Evolutionary conservation across 1,140 invertebrate genomes (phyloP).

Genomic region (Plodia interpunctella): DNA sequence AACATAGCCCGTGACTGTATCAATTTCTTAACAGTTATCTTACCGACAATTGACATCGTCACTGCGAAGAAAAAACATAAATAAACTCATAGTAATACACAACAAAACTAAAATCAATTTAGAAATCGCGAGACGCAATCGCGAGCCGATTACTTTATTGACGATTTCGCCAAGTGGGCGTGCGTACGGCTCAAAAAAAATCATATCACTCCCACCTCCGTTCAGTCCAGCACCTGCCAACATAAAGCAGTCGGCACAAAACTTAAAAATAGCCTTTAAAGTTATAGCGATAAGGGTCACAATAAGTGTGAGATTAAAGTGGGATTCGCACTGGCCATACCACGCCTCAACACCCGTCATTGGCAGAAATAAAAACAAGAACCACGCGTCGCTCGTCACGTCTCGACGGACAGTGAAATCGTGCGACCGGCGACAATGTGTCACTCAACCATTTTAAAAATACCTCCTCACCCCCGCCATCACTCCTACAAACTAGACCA

Average conservation of each 20-base stretch:
- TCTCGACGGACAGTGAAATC: slow-evolving; percentile 70
- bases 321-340: slow-evolving; percentile 48
- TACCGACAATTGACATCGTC: background rate
- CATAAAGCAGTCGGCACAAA: slow-evolving; percentile 21
- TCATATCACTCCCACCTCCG: slow-evolving; percentile 71
- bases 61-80: slow-evolving; percentile 2
- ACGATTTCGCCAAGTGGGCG: slow-evolving; percentile 59
- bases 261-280: slow-evolving; percentile 38
- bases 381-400: slow-evolving; percentile 73
- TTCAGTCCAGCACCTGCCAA: slow-evolving; percentile 48
- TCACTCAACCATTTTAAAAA: slow-evolving; percentile 41
- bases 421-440: slow-evolving; percentile 70
- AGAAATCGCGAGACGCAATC: slow-evolving; percentile 47
- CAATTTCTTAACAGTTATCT: background rate
- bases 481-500: slow-evolving; percentile 3
- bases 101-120: slow-evolving; percentile 34
- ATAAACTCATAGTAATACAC: slow-evolving; percentile 2
- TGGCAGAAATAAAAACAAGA: slow-evolving; percentile 76
- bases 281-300: background rate
- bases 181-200: slow-evolving; percentile 64
- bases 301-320: background rate
- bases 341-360: slow-evolving; percentile 73
- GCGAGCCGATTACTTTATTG: slow-evolving; percentile 27
- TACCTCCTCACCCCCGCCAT: slow-evolving; percentile 37
- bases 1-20: background rate